Evolutionary conservation across 2,113 vertebrate species (phyloP).

Genomic region (Spea multiplicata): DNA sequence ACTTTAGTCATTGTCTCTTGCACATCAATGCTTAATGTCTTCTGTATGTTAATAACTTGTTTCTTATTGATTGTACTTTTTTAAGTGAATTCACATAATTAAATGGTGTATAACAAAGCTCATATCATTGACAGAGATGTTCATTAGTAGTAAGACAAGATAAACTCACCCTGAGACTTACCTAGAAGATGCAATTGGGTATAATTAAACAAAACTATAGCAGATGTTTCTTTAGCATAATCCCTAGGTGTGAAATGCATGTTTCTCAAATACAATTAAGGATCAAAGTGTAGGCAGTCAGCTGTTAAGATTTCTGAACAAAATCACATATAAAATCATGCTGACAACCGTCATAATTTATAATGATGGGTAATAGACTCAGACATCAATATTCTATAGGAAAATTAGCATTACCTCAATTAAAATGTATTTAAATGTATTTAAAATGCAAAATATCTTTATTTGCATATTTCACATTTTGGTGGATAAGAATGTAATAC

Average conservation of each 20-base stretch:
- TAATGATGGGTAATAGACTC: neutral
- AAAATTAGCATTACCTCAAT: neutral
- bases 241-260: conserved; percentile 32
- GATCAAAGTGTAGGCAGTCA: conserved; percentile 23
- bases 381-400: neutral
- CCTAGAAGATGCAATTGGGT: conserved; percentile 14
- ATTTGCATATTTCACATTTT: neutral
- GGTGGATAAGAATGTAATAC: too few species aligned
- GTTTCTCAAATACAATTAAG: conserved; percentile 38
- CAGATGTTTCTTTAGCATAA: conserved; percentile 34
- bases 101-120: conserved; percentile 25
- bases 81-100: neutral
- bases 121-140: neutral
- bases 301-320: conserved; percentile 29
- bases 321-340: conserved; percentile 29
- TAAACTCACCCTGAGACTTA: conserved; percentile 27
- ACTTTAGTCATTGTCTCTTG: too few species aligned
- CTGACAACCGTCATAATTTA: conserved; percentile 30
- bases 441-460: neutral
- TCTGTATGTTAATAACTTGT: too few species aligned
- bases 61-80: too few species aligned
- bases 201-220: conserved; percentile 22
- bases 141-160: neutral
- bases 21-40: too few species aligned
- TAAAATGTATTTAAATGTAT: neutral